phyloP scores from a whole-genome alignment of 2,113 vertebrate species.

The Microcebus ravelobensis region DNA sequence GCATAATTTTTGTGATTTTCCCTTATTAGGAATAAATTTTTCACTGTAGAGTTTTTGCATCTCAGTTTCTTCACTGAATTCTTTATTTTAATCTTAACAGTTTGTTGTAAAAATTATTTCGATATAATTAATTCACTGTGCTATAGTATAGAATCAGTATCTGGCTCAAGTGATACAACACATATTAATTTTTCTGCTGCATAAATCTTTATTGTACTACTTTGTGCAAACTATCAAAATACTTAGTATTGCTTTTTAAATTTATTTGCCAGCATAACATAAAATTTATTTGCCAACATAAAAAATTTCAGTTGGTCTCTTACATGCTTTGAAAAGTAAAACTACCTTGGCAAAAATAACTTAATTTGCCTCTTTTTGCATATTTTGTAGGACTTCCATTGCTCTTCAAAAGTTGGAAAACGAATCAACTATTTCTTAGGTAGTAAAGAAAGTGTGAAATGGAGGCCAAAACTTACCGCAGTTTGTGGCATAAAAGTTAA shows the following conservation, averaged over 20 bases:
- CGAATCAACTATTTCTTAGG: neutral
- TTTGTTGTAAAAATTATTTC: conserved; percentile 17
- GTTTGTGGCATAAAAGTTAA: conserved; percentile 35
- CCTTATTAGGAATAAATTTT: conserved; percentile 36
- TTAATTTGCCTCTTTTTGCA: neutral
- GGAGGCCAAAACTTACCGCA: neutral
- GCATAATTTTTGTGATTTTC: conserved; percentile 6
- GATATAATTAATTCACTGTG: neutral
- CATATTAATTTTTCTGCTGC: neutral
- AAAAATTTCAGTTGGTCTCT: neutral
- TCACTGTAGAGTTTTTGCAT: neutral
- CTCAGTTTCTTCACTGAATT: conserved; percentile 6
- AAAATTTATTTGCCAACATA: neutral
- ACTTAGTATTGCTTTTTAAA: neutral
- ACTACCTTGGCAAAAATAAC: neutral
- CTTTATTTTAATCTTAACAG: neutral
- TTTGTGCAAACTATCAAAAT: neutral
- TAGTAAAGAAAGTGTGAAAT: conserved; percentile 17
- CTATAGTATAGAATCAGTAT: neutral
- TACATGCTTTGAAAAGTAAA: conserved; percentile 12
- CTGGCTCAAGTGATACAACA: neutral
- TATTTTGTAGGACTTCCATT: neutral
- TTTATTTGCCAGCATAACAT: neutral
- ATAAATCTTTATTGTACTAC: neutral
- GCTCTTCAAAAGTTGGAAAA: neutral